Evolutionary conservation across 1,140 invertebrate species (phyloP), one percentile per base, ranked within the genome.

Genomic region (Chelonus insularis): DNA sequence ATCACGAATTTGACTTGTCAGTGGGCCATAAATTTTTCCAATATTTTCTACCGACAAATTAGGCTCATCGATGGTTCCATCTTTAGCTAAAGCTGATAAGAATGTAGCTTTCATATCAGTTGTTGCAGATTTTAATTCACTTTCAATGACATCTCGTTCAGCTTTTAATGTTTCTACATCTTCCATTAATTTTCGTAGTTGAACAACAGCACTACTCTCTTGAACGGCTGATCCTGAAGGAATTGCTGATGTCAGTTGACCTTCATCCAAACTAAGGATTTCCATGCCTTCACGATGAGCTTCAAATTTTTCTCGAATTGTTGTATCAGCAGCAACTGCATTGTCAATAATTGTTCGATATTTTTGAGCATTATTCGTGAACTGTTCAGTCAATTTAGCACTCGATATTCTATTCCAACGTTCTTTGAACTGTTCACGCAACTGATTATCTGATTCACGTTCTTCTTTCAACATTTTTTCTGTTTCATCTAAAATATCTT

Each of bases 401-500:
- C 96, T 98, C 0, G 92, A 83, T 25, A 93, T 95, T 70, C 97
- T 86, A 0, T 87, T 90, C 97, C 97, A 99, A 64, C 88, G 84
- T 69, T 91, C 89, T 72, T 93, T 94, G 74, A 99, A 98, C 82
- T 99, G 96, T 47, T 84, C 79, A 65, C 91, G 84, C 47, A 99
- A 82, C 71, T 94, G 89, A 69, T 90, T 87, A 76, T 99, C 97
- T 1, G 94, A 93, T 60, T 90, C 86, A 65, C 91, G 88, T 82
- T 99, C 97, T 77, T 98, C 95, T 70, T 89, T 88, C 45, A 99
- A 79, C 85, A 97, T 86, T 66, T 92, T 85, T 63, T 95, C 90
- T 41, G 91, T 87, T 86, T 99, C 97, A 76, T 96, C 90, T 0
- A 99, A 84, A 64, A 99, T 97, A 80, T 99, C 97, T 59, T 89